Evolutionary conservation across 2,797 vertebrate genomes (phyloP).

Genomic region (Scleropages formosus): DNA sequence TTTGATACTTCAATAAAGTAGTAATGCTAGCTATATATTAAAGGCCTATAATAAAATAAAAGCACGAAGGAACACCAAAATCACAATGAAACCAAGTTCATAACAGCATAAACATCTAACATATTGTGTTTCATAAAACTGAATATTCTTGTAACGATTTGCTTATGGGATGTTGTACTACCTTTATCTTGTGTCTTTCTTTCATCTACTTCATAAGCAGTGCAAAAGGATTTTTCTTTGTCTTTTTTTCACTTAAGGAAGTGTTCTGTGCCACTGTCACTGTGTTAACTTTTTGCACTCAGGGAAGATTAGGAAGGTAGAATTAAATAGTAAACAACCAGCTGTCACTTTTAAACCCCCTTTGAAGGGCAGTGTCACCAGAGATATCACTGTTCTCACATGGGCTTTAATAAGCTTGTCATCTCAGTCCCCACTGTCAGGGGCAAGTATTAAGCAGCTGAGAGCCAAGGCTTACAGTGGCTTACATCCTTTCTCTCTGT

Average conservation of each 20-base stretch:
- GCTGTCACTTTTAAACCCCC: slow-evolving; percentile 69
- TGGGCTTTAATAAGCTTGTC: slow-evolving; percentile 56
- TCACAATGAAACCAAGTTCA: too few species aligned
- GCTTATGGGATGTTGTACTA: not conserved
- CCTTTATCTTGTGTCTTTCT: not conserved
- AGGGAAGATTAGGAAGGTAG: slow-evolving; percentile 16
- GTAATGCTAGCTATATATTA: too few species aligned
- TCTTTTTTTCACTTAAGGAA: too few species aligned
- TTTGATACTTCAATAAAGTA: too few species aligned
- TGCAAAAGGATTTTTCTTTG: too few species aligned
- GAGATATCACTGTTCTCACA: slow-evolving; percentile 43
- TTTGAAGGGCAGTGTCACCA: slow-evolving; percentile 58
- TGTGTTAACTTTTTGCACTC: slow-evolving; percentile 43
- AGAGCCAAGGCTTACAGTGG: slow-evolving; percentile 77
- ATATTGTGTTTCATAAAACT: too few species aligned
- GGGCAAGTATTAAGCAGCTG: slow-evolving; percentile 69
- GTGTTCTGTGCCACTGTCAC: not conserved
- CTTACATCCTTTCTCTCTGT: slow-evolving; percentile 74
- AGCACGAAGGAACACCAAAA: too few species aligned
- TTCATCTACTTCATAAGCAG: not conserved
- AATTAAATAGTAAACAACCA: slow-evolving; percentile 59
- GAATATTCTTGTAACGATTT: too few species aligned
- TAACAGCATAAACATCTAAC: too few species aligned
- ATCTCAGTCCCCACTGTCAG: slow-evolving; percentile 60
- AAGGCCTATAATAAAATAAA: too few species aligned